Percentiles rank a stretch among this genome's conserved stretches.
Conservation (phyloP, 1,140 invertebrate species). For the Yoshiicerus persimilis region DNA sequence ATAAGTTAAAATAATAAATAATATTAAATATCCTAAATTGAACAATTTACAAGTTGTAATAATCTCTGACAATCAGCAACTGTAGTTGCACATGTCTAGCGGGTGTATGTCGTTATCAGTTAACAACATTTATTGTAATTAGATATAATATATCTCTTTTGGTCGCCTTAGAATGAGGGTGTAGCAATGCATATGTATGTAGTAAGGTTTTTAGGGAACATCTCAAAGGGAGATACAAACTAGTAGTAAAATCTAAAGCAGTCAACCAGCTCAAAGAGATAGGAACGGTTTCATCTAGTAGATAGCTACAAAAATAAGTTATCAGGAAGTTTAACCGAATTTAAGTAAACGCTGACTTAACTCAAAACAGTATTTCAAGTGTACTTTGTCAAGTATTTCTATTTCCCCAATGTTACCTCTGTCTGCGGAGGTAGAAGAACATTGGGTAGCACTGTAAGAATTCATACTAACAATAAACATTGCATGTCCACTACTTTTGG, state of each 20-base stretch:
- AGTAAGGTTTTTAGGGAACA: not conserved
- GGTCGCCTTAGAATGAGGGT: not conserved
- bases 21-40: not conserved
- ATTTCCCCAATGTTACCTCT: not conserved
- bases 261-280: not conserved
- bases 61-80: not conserved
- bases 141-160: not conserved
- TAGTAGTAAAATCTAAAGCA: not conserved
- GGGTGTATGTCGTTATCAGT: not conserved
- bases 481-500: not conserved
- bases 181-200: not conserved
- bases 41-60: not conserved
- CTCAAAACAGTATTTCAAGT: not conserved
- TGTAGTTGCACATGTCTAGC: not conserved
- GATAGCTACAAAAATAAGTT: not conserved
- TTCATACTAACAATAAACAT: not conserved
- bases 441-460: too few relatives aligned
- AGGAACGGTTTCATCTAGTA: not conserved
- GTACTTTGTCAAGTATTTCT: not conserved
- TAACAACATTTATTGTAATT: not conserved
- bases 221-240: not conserved
- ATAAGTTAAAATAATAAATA: not conserved
- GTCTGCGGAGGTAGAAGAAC: too few relatives aligned
- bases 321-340: not conserved
- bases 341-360: not conserved